These are phyloP conservation scores for Myodes glareolus DNA, from an alignment of 2,113 vertebrate genomes.

Conservation along the genomic window DNA sequence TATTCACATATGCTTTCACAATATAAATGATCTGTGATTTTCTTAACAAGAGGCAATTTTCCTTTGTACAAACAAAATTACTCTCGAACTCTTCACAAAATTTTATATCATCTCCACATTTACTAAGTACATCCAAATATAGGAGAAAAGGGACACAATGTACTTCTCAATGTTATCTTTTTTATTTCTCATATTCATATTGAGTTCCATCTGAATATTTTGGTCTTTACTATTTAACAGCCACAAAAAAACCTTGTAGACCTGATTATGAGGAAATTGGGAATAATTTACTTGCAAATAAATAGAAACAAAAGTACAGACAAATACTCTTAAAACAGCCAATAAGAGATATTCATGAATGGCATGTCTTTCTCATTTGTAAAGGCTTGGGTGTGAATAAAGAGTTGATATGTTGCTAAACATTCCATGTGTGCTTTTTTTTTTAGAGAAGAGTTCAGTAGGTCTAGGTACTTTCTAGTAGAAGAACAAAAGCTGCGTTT, in stretches of 20 bases:
- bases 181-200: not conserved
- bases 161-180: not conserved
- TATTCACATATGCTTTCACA: not conserved
- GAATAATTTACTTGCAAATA: not conserved
- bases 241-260: not conserved
- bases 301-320: not conserved
- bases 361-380: not conserved
- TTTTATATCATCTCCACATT: not conserved
- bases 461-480: not conserved
- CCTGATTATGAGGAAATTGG: not conserved
- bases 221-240: not conserved
- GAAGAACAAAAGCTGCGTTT: not conserved
- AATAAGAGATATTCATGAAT: not conserved
- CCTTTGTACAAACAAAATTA: not conserved
- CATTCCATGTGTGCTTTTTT: not conserved
- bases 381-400: not conserved
- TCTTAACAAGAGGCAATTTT: slow-evolving; percentile 1
- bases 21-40: not conserved
- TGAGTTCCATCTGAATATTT: not conserved
- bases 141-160: not conserved
- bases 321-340: not conserved
- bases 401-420: not conserved
- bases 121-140: not conserved
- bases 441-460: not conserved
- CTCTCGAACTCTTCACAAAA: not conserved